Evolutionary conservation across 2,888 invertebrate species (phyloP).

Genomic region (Polyploca ridens): DNA sequence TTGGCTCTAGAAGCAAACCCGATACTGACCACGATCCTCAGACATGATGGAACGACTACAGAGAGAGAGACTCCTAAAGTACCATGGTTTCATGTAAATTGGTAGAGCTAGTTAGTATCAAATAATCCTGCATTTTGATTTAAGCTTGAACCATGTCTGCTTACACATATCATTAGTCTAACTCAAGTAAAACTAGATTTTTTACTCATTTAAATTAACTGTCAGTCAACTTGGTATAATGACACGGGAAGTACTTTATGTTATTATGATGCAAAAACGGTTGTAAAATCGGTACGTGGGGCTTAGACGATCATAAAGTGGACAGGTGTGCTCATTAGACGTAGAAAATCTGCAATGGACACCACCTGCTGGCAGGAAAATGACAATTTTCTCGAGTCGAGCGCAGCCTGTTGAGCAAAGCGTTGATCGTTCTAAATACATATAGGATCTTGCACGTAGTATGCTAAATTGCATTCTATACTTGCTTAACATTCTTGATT

Average conservation of each 20-base stretch:
- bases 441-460: not conserved
- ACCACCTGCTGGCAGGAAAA: slow-evolving; percentile 69
- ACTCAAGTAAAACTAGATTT: not conserved
- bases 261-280: slow-evolving; percentile 58
- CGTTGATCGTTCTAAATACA: not conserved
- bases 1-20: no score
- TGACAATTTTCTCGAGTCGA: slow-evolving; percentile 64
- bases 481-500: not conserved
- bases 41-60: no score
- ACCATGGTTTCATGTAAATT: no score
- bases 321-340: slow-evolving; percentile 60
- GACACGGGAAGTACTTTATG: slow-evolving; percentile 50
- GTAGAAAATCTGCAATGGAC: slow-evolving; percentile 60
- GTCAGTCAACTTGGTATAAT: slow-evolving; percentile 23
- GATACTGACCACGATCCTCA: no score
- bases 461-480: not conserved
- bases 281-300: slow-evolving; percentile 43
- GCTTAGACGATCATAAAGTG: slow-evolving; percentile 32
- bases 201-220: slow-evolving; percentile 12
- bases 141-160: not conserved
- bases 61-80: no score
- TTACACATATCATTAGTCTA: not conserved
- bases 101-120: not conserved
- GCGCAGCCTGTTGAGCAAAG: slow-evolving; percentile 14
- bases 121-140: not conserved